Evolutionary conservation across 2,113 vertebrate genomes (phyloP).

Genomic region (Sinocyclocheilus anophthalmus): DNA sequence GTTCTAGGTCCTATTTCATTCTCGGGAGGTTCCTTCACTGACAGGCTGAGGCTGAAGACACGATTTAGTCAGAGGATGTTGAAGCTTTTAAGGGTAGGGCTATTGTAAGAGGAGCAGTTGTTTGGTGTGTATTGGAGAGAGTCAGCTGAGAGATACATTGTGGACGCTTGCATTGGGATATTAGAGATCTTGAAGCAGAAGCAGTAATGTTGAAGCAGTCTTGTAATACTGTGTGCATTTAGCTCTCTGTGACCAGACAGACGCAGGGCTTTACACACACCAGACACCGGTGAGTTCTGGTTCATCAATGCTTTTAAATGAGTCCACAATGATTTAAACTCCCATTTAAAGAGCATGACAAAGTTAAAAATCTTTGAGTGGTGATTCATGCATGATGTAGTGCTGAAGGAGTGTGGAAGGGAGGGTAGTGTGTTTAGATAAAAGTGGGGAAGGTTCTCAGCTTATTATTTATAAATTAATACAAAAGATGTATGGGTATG

Average conservation of each 20-base stretch:
- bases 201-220: conserved; percentile 36
- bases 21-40: not conserved
- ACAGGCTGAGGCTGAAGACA: not conserved
- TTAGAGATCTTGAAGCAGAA: conserved; percentile 64
- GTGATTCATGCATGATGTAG: not conserved
- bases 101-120: conserved; percentile 54
- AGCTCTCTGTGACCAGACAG: not conserved
- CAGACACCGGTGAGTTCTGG: conserved; percentile 4
- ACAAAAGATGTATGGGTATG: not conserved
- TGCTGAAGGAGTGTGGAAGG: no score
- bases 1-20: not conserved
- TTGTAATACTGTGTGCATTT: conserved; percentile 31
- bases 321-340: not conserved
- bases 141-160: conserved; percentile 63
- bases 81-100: conserved; percentile 4
- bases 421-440: not conserved
- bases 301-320: not conserved
- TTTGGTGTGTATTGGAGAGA: conserved; percentile 42
- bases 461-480: not conserved
- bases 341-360: not conserved
- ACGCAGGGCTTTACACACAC: conserved; percentile 7
- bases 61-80: not conserved
- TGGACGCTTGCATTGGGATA: conserved; percentile 63
- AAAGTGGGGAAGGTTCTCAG: not conserved
- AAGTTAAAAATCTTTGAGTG: conserved; percentile 2